phyloP scores from a whole-genome alignment of 2,113 vertebrate species.

The Hoplias malabaricus region DNA sequence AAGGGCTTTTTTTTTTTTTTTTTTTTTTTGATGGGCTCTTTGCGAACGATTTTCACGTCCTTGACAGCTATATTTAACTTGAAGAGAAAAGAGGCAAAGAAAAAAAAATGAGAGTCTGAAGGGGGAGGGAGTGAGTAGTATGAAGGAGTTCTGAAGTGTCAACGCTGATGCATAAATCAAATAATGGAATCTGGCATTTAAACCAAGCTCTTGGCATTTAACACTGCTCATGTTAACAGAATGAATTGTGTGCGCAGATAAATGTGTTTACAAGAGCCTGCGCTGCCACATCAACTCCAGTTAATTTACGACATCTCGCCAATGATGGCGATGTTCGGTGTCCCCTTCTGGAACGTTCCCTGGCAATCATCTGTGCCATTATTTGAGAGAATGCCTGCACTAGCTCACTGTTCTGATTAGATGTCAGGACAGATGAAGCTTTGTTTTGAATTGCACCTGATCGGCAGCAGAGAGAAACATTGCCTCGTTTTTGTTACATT shows the following conservation, averaged over 20 bases:
- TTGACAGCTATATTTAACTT: conserved; percentile 30
- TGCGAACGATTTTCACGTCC: conserved; percentile 1
- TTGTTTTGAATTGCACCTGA: not conserved
- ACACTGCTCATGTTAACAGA: conserved; percentile 25
- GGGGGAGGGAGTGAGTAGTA: not conserved
- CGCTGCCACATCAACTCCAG: not conserved
- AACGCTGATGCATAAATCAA: conserved; percentile 17
- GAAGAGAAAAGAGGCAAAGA: not conserved
- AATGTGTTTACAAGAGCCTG: conserved; percentile 18
- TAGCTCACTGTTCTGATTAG: not conserved
- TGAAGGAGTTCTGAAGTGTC: conserved; percentile 16
- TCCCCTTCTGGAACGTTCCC: not conserved
- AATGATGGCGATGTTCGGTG: not conserved
- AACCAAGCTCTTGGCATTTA: conserved; percentile 23
- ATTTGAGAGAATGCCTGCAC: not conserved
- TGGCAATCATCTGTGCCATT: not conserved
- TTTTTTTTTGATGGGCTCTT: conserved; percentile 5
- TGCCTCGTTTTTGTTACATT: not conserved
- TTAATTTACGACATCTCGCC: not conserved
- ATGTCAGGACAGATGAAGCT: not conserved
- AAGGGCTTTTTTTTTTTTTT: too few species aligned
- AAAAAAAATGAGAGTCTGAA: not conserved
- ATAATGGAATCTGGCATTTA: conserved; percentile 3
- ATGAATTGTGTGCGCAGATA: conserved; percentile 1
- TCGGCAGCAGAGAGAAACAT: too few species aligned